phyloP scores from a whole-genome alignment of 2,797 vertebrate species.

The Eleutherodactylus coqui region DNA sequence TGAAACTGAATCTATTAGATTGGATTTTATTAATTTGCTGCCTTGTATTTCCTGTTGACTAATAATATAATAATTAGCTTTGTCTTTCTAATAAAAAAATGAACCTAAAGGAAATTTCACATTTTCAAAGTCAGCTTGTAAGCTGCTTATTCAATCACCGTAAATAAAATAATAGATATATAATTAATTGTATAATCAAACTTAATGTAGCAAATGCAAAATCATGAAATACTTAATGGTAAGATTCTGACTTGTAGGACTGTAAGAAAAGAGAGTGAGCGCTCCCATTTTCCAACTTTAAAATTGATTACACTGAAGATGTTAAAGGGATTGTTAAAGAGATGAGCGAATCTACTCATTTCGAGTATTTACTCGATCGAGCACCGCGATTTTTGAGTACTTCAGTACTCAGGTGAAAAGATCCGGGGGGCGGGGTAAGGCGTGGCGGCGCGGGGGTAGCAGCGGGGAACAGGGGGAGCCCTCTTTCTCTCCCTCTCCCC shows the following conservation, averaged over 20 bases:
- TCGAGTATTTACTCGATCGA: neutral
- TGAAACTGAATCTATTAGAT: conserved; percentile 44
- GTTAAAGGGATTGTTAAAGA: neutral
- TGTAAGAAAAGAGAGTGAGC: neutral
- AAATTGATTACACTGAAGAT: neutral
- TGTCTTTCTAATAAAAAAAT: neutral
- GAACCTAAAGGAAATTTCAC: neutral
- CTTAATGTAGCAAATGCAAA: neutral
- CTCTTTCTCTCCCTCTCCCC: too few relatives aligned
- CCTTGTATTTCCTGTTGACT: conserved; percentile 41
- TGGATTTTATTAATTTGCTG: conserved; percentile 27
- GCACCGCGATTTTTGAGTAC: too few relatives aligned
- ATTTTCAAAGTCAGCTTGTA: too few relatives aligned
- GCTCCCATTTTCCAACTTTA: neutral
- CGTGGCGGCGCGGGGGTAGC: too few relatives aligned
- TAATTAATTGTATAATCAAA: neutral
- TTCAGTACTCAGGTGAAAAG: too few relatives aligned
- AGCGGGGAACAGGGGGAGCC: too few relatives aligned
- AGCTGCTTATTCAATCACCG: too few relatives aligned
- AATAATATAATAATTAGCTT: neutral
- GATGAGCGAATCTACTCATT: neutral
- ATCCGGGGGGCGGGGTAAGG: too few relatives aligned
- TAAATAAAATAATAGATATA: neutral
- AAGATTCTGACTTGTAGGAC: neutral
- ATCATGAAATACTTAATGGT: neutral